Percentiles rank a stretch among this genome's conserved stretches.
Conservation (phyloP, 2,797 vertebrate genomes). For the Anguilla obscura region DNA sequence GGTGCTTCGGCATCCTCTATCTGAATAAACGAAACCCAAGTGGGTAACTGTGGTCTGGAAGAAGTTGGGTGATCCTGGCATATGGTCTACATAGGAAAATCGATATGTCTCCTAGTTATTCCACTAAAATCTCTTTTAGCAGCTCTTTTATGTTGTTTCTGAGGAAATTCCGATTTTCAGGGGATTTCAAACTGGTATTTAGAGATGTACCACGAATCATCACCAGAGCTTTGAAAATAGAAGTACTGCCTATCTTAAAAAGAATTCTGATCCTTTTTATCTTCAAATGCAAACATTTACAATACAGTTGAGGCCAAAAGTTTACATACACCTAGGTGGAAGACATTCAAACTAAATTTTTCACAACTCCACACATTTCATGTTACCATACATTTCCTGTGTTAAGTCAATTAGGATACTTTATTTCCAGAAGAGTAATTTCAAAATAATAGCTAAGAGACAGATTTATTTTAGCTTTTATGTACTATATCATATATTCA, state of each 20-base stretch:
- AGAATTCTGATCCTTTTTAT: constrained; percentile 31
- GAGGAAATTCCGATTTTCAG: constrained; percentile 37
- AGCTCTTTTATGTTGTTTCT: constrained; percentile 47
- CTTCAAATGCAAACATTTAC: neutral
- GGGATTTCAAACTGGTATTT: constrained; percentile 38
- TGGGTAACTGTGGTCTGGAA: constrained; percentile 52
- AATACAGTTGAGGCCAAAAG: no score
- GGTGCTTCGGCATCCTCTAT: constrained; percentile 63
- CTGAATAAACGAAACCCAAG: constrained; percentile 67
- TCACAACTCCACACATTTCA: no score
- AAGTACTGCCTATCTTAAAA: constrained; percentile 32
- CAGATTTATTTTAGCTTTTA: no score
- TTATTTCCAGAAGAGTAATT: no score
- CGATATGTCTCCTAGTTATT: constrained; percentile 39
- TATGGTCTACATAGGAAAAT: constrained; percentile 33
- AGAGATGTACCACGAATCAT: constrained; percentile 38
- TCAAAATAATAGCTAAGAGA: no score
- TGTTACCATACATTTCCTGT: no score
- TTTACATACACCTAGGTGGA: no score
- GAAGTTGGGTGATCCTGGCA: constrained; percentile 52
- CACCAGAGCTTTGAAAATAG: constrained; percentile 28
- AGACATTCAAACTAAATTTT: no score
- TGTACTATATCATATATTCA: no score
- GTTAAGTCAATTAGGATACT: no score
- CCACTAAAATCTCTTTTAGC: constrained; percentile 39